Evolutionary conservation across 2,797 vertebrate genomes (phyloP), one percentile per base, ranked within the genome.

Genomic region (Sebastolobus altivelis): DNA sequence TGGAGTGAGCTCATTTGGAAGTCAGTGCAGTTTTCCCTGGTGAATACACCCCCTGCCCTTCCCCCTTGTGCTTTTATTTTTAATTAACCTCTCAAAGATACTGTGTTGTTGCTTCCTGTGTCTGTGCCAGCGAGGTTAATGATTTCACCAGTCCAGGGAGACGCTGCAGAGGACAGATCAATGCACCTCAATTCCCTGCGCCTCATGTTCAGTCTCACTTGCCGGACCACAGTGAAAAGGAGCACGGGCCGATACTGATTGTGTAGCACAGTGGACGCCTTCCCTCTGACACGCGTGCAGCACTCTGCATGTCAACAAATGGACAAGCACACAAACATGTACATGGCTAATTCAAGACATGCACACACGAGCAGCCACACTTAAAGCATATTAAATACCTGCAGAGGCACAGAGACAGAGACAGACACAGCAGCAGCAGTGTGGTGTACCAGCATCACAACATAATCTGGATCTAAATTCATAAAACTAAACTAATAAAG

Each of bases 71-170:
- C 90, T 91, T 94, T 95, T 95, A 96, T 94, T 96, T 96, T 96
- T 96, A 96, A 96, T 96, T 96, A 96, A 96, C 96, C 96, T 96
- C 94, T 90, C 91, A 94, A 93, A 96, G 95, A 96, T 92, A 95
- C 93, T 88, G 84, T 93, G 93, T 93, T 95, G 95, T 94, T 92
- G 93, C 92, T 96, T 94, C 93, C 92, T 90, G 90, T 94, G 93
- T 95, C 93, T 87, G 92, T 93, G 95, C 94, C 95, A 94, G 91
- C 66, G 86, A 93, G 96, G 96, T 96, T 96, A 96, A 96, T 96
- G 95, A 95, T 95, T 95, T 95, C 93, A 92, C 79, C 88, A 70
- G 95, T 94, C 94, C 87, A n/a, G 89, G 84, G 95, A 95, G 93
- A 93, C 89, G 52, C 88, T 16, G 92, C 83, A 80, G 91, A 93